Evolutionary conservation across 1,140 invertebrate species (phyloP), one percentile per base, ranked within the genome.

Genomic region (Bombyx mandarina): DNA sequence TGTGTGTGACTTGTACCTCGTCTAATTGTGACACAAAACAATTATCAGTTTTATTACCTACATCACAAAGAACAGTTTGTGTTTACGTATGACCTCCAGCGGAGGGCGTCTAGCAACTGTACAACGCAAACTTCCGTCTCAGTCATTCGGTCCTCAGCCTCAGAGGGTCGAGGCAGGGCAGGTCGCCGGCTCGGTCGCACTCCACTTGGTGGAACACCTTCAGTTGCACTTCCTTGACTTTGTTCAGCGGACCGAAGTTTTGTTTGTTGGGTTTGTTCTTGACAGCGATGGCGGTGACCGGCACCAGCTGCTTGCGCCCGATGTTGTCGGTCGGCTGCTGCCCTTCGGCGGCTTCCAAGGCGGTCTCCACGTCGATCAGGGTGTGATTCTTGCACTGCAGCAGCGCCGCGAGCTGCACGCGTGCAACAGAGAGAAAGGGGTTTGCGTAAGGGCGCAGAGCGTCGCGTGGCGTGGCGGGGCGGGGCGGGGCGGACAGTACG

Each of bases 71-170:
- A 9, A 47, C 48, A 49, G 9, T 49, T 12, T 12, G n/a, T n/a
- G n/a, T 7, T 49, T 2, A 46, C 2, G n/a, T 6, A 18, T 22
- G 22, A 8, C 8, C 22, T 60, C 53, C 63, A 84, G 76, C 76
- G 74, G 46, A 18, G 12, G 26, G 26, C 26, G 12, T 18, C 26
- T 80, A 82, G 64, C 79, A 82, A 53, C 73, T 80, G 52, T 69
- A 81, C 9, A 86, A 67, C 69, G 76, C 70, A 50, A 81, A 62
- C 65, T 80, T 80, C 1, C 71, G 66, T 9, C 70, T 73, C 75
- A 85, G 63, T 86, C 79, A 87, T 58, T 87, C 81, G 65, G 84
- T 85, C 72, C 84, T 69, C 6, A 84, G 52, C 54, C 77, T 64
- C 3, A 87, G 52, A 1, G 84, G 84, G 56, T 87, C 81, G 52